Evolutionary conservation across 2,113 vertebrate species (phyloP).

Genomic region (western clawed frog (Xenopus tropicalis)): DNA sequence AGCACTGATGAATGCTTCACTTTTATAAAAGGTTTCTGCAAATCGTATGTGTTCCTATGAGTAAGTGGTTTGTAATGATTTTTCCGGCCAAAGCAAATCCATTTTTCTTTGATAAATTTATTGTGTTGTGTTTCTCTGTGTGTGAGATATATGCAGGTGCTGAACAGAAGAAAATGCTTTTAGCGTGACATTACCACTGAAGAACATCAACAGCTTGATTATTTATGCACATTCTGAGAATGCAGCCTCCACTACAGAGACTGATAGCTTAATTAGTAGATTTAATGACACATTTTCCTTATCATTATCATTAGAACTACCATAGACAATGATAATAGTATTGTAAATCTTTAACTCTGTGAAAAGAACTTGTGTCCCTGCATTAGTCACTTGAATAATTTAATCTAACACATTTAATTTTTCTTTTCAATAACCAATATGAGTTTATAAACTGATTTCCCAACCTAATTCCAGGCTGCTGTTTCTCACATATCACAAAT

Average conservation of each 20-base stretch:
- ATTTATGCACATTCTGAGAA: slow-evolving; percentile 49
- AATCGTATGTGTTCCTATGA: slow-evolving; percentile 33
- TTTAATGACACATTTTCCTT: slow-evolving; percentile 37
- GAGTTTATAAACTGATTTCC: slow-evolving; percentile 17
- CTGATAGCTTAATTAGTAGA: slow-evolving; percentile 44
- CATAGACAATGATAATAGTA: slow-evolving; percentile 6
- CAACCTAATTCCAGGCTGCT: slow-evolving; percentile 7
- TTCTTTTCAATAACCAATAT: slow-evolving; percentile 1
- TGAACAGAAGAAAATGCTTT: slow-evolving; percentile 45
- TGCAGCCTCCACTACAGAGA: slow-evolving; percentile 50
- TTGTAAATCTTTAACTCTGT: slow-evolving; percentile 17
- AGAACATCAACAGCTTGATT: slow-evolving; percentile 43
- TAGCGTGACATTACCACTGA: slow-evolving; percentile 44
- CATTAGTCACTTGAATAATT: slow-evolving; percentile 21
- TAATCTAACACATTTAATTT: slow-evolving; percentile 8
- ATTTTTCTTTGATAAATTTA: slow-evolving; percentile 25
- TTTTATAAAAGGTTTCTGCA: slow-evolving; percentile 4
- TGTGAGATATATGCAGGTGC: slow-evolving; percentile 50
- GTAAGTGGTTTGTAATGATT: slow-evolving; percentile 44
- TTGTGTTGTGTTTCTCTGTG: slow-evolving; percentile 47
- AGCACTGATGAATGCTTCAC: slow-evolving; percentile 3
- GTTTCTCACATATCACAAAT: not conserved
- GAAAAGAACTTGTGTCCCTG: not conserved
- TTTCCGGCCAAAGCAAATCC: slow-evolving; percentile 46
- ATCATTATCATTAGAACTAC: slow-evolving; percentile 28